Evolutionary conservation across 1,140 invertebrate species (phyloP), one percentile per base, ranked within the genome.

Genomic region (Ostrea edulis): DNA sequence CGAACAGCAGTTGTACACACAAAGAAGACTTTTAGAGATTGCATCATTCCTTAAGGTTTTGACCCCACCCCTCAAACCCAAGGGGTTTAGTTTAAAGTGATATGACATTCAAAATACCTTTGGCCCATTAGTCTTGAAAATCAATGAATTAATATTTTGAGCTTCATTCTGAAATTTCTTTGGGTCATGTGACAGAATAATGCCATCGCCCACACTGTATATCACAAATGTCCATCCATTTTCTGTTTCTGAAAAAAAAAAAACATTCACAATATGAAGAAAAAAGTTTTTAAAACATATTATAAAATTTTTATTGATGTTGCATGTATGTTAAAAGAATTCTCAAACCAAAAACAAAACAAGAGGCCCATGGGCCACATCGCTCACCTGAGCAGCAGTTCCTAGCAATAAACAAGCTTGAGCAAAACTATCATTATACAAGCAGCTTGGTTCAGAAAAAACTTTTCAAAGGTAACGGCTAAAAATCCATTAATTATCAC

Each of bases 131-230:
- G 89, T 90, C 44, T 86, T 68, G 44, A 88, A 29, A 20, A 94
- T 91, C 8, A 93, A n/a, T 14, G 89, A 71, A 54, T 91, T 90
- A 14, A 94, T 81, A 58, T 93, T 87, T 0, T 87, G 35, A 54
- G 94, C 94, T 62, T 90, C 90, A 82, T 89, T 86, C 20, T 91
- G 88, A 81, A 93, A 82, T 53, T 84, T 87, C 35, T 89, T 84
- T 71, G 90, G 90, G 71, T 89, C 88, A 90, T 93, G 93, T 87
- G 92, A 90, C 82, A 94, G 88, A 82, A 95, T 91, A 12, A 90
- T 91, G 5, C 93, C 92, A 91, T 95, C 94, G 0, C 94, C 94
- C 22, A 93, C 90, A 84, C 93, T 93, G 90, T 95, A 95, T 68
- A 95, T 25, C 84, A 86, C 85, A 58, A 84, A 71, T 44, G 65